These are phyloP conservation scores for Callosobruchus maculatus DNA, from an alignment of 2,888 invertebrate genomes.

Conservation along the genomic window DNA sequence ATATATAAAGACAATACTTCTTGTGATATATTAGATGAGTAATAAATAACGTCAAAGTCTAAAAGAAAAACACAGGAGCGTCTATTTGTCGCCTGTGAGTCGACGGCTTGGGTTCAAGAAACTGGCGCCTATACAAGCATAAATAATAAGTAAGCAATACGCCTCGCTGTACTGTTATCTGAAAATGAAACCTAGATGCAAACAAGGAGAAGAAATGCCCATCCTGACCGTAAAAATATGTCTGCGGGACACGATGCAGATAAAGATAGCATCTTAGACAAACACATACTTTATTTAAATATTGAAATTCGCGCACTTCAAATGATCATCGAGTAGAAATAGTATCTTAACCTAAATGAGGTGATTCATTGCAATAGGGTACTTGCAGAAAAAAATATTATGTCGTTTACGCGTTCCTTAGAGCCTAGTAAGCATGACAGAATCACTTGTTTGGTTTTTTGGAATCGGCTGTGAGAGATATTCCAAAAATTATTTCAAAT, in stretches of 20 bases:
- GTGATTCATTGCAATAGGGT: too few species aligned
- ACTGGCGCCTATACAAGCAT: not conserved
- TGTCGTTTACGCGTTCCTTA: too few species aligned
- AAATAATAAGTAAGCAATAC: not conserved
- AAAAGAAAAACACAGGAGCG: not conserved
- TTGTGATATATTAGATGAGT: too few species aligned
- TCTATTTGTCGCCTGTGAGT: not conserved
- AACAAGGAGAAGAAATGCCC: not conserved
- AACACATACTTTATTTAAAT: not conserved
- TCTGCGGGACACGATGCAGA: not conserved
- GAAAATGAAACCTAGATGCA: not conserved
- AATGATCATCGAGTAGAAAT: too few species aligned
- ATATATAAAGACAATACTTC: too few species aligned
- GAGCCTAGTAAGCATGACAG: too few species aligned
- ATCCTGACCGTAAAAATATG: not conserved
- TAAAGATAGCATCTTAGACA: not conserved
- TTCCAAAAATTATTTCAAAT: too few species aligned
- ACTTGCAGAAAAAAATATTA: too few species aligned
- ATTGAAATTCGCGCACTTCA: not conserved
- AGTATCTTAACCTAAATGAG: too few species aligned
- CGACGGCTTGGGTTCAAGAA: not conserved
- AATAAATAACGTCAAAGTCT: too few species aligned
- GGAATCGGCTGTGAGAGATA: too few species aligned
- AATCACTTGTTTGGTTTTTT: too few species aligned
- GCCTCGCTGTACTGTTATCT: not conserved